These are phyloP conservation scores for Hiodon tergisus DNA, from an alignment of 2,113 vertebrate genomes.

Conservation along the genomic window DNA sequence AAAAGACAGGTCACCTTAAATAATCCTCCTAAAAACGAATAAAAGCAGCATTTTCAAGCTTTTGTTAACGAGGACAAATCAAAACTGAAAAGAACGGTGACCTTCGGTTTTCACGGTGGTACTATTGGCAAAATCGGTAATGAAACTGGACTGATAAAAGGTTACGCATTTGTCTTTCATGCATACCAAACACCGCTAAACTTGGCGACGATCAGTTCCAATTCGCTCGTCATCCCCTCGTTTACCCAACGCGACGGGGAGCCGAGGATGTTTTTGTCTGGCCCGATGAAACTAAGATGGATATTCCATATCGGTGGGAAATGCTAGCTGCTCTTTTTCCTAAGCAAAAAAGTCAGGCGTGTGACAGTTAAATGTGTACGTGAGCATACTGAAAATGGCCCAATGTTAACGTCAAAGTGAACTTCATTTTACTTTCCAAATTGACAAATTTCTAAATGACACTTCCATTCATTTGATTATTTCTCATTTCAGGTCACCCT, in stretches of 20 bases:
- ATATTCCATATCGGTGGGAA: constrained; percentile 3
- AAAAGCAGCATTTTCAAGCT: constrained; percentile 7
- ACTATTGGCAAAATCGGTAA: no score
- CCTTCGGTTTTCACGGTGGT: constrained; percentile 18
- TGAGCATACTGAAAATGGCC: no score
- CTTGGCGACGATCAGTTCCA: no score
- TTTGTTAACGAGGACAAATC: constrained; percentile 14
- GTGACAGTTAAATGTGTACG: no score
- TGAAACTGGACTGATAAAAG: neutral
- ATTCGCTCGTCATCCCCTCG: constrained; percentile 6
- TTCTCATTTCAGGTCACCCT: neutral
- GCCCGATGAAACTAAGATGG: neutral
- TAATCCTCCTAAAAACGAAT: neutral
- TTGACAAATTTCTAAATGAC: neutral
- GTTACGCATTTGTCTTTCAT: constrained; percentile 15
- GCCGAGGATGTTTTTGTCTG: constrained; percentile 5
- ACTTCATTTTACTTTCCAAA: no score
- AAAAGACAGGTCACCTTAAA: no score
- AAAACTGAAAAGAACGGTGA: constrained; percentile 17
- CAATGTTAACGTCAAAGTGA: no score
- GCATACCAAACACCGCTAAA: constrained; percentile 25
- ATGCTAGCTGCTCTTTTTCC: constrained; percentile 4
- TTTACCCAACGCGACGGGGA: constrained; percentile 19
- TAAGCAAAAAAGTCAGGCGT: neutral
- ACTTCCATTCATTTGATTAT: neutral